phyloP scores from a whole-genome alignment of 2,888 invertebrate genomes.

The Drosophila sordidula region DNA sequence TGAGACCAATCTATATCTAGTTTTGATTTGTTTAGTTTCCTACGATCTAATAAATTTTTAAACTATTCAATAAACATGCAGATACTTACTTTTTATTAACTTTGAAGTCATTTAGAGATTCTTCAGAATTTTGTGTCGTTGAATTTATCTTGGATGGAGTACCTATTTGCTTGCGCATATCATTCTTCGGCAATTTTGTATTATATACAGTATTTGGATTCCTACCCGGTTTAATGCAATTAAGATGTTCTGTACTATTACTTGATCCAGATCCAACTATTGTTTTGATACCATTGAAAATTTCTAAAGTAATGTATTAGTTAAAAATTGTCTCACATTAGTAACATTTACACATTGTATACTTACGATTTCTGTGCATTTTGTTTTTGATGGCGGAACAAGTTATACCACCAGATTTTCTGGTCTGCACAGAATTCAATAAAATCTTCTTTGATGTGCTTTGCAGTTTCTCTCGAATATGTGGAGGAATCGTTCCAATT shows the following conservation, averaged over 20 bases:
- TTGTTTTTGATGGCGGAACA: slow-evolving; percentile 9
- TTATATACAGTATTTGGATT: too few relatives aligned
- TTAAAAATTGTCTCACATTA: not conserved
- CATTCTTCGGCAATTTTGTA: too few relatives aligned
- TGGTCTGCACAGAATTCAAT: not conserved
- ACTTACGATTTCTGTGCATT: slow-evolving; percentile 9
- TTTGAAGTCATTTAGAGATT: too few relatives aligned
- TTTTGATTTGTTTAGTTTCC: too few relatives aligned
- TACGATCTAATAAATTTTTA: not conserved
- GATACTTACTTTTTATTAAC: too few relatives aligned
- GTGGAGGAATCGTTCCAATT: slow-evolving; percentile 2
- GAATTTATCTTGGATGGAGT: too few relatives aligned
- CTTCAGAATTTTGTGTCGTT: too few relatives aligned
- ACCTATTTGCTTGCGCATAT: too few relatives aligned
- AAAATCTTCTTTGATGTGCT: not conserved
- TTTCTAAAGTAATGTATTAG: not conserved
- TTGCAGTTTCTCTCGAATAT: slow-evolving; percentile 8
- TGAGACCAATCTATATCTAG: too few relatives aligned
- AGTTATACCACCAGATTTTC: not conserved
- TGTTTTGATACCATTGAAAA: slow-evolving; percentile 8
- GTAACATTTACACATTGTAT: not conserved
- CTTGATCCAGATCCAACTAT: slow-evolving; percentile 1
- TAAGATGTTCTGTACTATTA: not conserved
- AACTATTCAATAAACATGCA: not conserved
- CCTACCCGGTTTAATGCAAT: too few relatives aligned